Conservation (phyloP, 2,888 invertebrate species). For the Melolontha melolontha region DNA sequence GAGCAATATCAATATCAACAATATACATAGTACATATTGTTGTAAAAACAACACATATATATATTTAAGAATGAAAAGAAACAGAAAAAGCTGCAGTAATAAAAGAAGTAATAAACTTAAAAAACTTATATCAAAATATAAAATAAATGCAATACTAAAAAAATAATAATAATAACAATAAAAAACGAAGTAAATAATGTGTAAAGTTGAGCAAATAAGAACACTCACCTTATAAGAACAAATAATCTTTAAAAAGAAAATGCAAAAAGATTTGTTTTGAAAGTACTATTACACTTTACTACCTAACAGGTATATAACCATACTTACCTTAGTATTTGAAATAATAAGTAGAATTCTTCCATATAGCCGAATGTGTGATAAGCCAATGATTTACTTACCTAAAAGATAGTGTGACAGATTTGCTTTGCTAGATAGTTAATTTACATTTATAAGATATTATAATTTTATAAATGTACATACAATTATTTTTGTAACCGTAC, state of each 20-base stretch:
- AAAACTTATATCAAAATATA: constrained; percentile 8
- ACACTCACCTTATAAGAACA: constrained; percentile 31
- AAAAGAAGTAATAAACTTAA: not conserved
- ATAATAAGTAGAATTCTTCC: no score
- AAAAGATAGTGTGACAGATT: no score
- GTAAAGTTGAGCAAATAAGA: constrained; percentile 22
- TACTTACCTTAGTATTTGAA: no score
- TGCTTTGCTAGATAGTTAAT: no score
- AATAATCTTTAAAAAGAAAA: constrained; percentile 25
- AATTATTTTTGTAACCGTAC: no score
- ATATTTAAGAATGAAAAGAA: not conserved
- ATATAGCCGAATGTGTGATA: no score
- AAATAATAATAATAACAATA: not conserved
- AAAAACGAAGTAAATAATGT: not conserved
- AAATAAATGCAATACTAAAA: constrained; percentile 12
- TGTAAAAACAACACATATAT: constrained; percentile 29
- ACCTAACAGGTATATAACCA: not conserved
- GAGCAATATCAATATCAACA: not conserved
- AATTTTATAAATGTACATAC: no score
- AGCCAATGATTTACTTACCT: no score
- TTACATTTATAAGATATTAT: no score
- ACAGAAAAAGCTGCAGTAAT: not conserved
- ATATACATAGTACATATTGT: no score
- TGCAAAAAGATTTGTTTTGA: constrained; percentile 13
- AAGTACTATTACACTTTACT: not conserved